A percentile compares a stretch with the other conserved stretches of the same genome.
Conservation (phyloP, 2,797 vertebrate species). For the Argyrosomus regius region DNA sequence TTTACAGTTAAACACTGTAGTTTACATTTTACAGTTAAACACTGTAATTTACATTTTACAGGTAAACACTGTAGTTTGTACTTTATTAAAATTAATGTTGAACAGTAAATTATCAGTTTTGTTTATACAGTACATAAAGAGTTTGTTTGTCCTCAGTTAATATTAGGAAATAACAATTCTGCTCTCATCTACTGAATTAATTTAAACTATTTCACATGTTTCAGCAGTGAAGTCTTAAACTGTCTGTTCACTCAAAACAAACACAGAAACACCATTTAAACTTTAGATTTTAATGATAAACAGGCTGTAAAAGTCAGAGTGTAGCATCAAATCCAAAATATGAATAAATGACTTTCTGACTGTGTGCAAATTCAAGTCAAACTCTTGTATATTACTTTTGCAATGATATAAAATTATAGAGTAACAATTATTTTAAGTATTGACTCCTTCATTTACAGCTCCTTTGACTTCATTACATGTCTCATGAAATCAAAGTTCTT, state of each 20-base stretch:
- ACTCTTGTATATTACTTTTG: not conserved
- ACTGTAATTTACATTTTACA: too few species aligned
- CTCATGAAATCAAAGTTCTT: not conserved
- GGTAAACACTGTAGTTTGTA: too few species aligned
- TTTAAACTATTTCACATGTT: not conserved
- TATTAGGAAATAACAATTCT: too few species aligned
- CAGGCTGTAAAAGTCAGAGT: slow-evolving; percentile 38
- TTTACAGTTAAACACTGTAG: too few species aligned
- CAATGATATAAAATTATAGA: not conserved
- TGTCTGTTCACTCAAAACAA: not conserved
- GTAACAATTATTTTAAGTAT: not conserved
- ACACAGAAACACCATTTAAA: not conserved
- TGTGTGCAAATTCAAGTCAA: slow-evolving; percentile 8
- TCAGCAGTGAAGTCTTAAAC: not conserved
- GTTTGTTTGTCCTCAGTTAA: not conserved
- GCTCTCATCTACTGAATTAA: not conserved
- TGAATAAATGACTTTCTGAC: slow-evolving; percentile 4
- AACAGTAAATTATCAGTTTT: too few species aligned
- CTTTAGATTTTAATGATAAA: slow-evolving; percentile 53
- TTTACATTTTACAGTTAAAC: too few species aligned
- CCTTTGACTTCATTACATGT: not conserved
- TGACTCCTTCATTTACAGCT: not conserved
- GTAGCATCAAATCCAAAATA: slow-evolving; percentile 27
- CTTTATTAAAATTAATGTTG: too few species aligned
- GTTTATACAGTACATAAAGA: not conserved